Conservation (phyloP, 2,113 vertebrate species). For the Pelusios castaneus region DNA sequence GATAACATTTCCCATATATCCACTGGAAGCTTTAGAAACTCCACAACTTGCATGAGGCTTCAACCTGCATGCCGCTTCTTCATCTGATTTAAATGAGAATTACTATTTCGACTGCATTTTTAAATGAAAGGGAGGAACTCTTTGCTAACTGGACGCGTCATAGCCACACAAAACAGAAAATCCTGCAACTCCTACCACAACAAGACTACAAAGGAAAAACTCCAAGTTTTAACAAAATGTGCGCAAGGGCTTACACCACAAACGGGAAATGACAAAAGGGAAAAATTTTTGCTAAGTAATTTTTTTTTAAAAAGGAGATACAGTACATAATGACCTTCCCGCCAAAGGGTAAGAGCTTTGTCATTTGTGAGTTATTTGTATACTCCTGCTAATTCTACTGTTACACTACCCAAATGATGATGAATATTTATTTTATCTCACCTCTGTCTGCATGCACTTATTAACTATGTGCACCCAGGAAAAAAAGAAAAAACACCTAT, state of each 20-base stretch:
- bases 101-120: not conserved
- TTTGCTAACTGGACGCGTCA: not conserved
- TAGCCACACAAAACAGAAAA: not conserved
- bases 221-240: not conserved
- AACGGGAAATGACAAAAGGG: not conserved
- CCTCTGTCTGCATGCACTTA: conserved; percentile 54
- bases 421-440: conserved; percentile 71
- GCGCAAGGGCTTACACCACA: not conserved
- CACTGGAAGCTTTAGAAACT: not conserved
- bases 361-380: conserved; percentile 63
- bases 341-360: conserved; percentile 49
- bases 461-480: conserved; percentile 28
- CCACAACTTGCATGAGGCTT: not conserved
- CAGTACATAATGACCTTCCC: conserved; percentile 37
- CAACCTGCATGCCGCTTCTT: not conserved
- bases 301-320: not conserved
- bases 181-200: not conserved
- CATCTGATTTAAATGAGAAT: not conserved
- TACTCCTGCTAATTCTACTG: conserved; percentile 65
- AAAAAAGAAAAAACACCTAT: conserved; percentile 12
- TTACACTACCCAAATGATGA: conserved; percentile 36
- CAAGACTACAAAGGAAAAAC: accelerated
- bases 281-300: conserved; percentile 22
- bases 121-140: not conserved
- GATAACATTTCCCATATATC: not conserved